A percentile compares a stretch with the other conserved stretches of the same genome.
Conservation (phyloP, 2,888 invertebrate species). For the Aleiodes testaceus region DNA sequence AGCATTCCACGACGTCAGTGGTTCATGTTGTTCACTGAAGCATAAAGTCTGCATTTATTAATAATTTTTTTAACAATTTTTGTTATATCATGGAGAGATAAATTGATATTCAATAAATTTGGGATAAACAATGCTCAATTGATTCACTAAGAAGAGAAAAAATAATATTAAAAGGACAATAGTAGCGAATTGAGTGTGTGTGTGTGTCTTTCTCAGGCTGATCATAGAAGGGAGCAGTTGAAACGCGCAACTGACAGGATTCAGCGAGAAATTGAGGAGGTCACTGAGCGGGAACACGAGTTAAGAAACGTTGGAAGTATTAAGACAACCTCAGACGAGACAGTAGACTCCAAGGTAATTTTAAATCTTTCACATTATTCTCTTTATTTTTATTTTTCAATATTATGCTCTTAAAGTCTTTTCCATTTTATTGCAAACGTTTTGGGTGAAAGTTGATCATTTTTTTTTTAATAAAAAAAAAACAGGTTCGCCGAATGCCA, state of each 20-base stretch:
- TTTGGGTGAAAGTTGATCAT: constrained; percentile 16
- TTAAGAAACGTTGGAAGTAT: constrained; percentile 79
- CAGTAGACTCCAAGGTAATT: constrained; percentile 72
- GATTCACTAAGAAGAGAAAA: neutral
- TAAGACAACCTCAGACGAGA: constrained; percentile 76
- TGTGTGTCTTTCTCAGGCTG: constrained; percentile 72
- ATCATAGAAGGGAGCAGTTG: constrained; percentile 82
- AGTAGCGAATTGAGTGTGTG: neutral
- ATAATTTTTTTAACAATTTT: neutral
- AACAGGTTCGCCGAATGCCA: constrained; percentile 67
- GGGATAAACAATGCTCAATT: neutral
- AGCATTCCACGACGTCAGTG: constrained; percentile 46
- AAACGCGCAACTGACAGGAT: constrained; percentile 80
- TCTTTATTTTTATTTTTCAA: neutral
- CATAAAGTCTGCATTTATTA: neutral
- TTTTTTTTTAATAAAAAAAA: neutral
- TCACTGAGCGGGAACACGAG: constrained; percentile 88
- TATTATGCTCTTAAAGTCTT: neutral
- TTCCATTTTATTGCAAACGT: neutral
- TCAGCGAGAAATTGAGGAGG: constrained; percentile 91
- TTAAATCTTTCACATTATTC: constrained; percentile 28
- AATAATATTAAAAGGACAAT: neutral
- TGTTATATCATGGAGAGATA: neutral
- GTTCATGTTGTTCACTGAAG: constrained; percentile 27
- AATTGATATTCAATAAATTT: neutral